A percentile compares a stretch with the other conserved stretches of the same genome.
Evolutionary conservation across 2,113 vertebrate species (phyloP).

Genomic region (Perca fluviatilis): DNA sequence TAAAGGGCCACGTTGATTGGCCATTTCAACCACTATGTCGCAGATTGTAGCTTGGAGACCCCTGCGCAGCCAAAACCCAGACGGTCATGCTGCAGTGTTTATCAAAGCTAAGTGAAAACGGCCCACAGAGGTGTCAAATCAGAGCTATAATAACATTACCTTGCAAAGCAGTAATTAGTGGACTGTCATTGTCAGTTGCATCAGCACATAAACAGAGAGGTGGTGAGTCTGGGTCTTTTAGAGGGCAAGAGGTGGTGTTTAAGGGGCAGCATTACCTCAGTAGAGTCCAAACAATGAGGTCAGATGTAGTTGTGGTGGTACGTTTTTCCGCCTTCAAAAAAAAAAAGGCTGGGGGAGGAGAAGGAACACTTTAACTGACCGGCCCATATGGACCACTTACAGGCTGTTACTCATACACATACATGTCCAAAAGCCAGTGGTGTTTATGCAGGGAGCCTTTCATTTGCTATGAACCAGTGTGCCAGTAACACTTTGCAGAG

Average conservation of each 20-base stretch:
- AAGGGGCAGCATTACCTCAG: slow-evolving; percentile 38
- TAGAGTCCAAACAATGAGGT: slow-evolving; percentile 66
- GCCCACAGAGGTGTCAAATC: slow-evolving; percentile 52
- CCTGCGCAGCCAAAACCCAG: slow-evolving; percentile 37
- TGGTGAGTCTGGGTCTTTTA: slow-evolving; percentile 41
- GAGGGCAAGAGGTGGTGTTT: slow-evolving; percentile 36
- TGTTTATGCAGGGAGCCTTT: slow-evolving; percentile 46
- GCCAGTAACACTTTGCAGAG: slow-evolving; percentile 58
- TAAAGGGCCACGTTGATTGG: slow-evolving; percentile 36
- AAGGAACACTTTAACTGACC: slow-evolving; percentile 2
- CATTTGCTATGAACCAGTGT: slow-evolving; percentile 54
- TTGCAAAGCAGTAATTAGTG: slow-evolving; percentile 42
- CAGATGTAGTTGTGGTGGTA: slow-evolving; percentile 32
- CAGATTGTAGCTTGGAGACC: slow-evolving; percentile 9
- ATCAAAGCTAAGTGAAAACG: slow-evolving; percentile 39
- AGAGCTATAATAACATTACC: slow-evolving; percentile 56
- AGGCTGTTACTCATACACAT: slow-evolving; percentile 26
- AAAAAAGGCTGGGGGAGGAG: not conserved
- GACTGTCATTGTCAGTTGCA: slow-evolving; percentile 46
- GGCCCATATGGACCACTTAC: slow-evolving; percentile 3
- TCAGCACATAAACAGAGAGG: slow-evolving; percentile 50
- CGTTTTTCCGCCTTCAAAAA: slow-evolving; percentile 44
- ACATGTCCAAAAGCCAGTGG: slow-evolving; percentile 6
- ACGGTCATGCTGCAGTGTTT: slow-evolving; percentile 40
- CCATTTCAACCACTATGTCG: slow-evolving; percentile 35